Conservation (phyloP, 2,113 vertebrate genomes). For the Rhynchomys soricoides region DNA sequence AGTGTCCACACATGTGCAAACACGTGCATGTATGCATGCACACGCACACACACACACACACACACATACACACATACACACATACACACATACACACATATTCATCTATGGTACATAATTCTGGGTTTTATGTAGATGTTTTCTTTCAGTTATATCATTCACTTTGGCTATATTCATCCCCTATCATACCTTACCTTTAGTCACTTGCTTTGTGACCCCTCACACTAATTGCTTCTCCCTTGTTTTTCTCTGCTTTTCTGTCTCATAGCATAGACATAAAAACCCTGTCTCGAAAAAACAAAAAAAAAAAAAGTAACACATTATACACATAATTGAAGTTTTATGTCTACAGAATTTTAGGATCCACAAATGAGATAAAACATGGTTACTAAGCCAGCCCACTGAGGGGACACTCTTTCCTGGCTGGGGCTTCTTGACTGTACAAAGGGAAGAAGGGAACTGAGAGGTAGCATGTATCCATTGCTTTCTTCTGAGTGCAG, state of each 20-base stretch:
- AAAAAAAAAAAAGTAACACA: background rate
- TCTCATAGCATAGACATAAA: background rate
- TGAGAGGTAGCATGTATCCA: too few relatives aligned
- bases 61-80: too few relatives aligned
- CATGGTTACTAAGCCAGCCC: background rate
- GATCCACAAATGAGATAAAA: background rate
- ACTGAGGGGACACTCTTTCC: too few relatives aligned
- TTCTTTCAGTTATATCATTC: background rate
- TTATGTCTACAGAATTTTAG: background rate
- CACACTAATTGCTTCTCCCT: background rate
- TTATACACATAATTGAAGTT: background rate
- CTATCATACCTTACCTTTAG: background rate
- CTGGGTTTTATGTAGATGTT: background rate
- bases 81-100: background rate
- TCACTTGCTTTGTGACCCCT: rapidly evolving
- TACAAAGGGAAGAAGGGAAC: background rate
- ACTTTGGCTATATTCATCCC: background rate
- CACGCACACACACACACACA: too few relatives aligned
- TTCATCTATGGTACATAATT: background rate
- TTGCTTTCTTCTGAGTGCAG: background rate
- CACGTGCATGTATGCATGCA: too few relatives aligned
- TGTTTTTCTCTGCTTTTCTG: background rate
- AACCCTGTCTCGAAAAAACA: too few relatives aligned
- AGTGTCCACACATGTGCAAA: rapidly evolving
- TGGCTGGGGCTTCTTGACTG: background rate